Evolutionary conservation across 2,888 invertebrate species (phyloP).

Genomic region (Sphaerophoria taeniata): DNA sequence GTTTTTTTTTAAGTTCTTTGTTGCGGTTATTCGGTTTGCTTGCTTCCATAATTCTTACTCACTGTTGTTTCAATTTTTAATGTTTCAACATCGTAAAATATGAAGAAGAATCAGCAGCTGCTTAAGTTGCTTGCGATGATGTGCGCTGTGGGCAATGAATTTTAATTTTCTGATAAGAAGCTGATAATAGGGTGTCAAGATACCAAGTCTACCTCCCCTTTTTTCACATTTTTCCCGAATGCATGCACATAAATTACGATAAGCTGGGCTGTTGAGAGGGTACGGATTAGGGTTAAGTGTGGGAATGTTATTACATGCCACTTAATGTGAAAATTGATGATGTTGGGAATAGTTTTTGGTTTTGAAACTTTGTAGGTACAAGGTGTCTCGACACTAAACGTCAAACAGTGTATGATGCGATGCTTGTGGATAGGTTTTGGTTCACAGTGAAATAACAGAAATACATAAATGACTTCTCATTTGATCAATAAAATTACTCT

Average conservation of each 20-base stretch:
- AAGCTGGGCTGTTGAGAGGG: conserved; percentile 31
- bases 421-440: neutral
- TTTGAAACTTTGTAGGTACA: too few species aligned
- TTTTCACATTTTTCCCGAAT: conserved; percentile 12
- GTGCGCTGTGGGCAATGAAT: conserved; percentile 54
- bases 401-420: neutral
- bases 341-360: neutral
- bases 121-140: neutral
- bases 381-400: too few species aligned
- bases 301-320: conserved; percentile 15
- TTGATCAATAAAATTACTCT: too few species aligned
- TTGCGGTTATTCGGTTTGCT: conserved; percentile 8
- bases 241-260: conserved; percentile 48
- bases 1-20: neutral
- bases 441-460: too few species aligned
- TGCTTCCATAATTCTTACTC: conserved; percentile 44
- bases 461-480: too few species aligned
- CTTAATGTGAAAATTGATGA: conserved; percentile 41
- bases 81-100: neutral
- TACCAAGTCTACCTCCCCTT: neutral
- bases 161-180: conserved; percentile 48
- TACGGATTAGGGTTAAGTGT: conserved; percentile 56
- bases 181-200: conserved; percentile 63
- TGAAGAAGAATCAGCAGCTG: neutral
- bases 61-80: neutral